Evolutionary conservation across 2,113 vertebrate species (phyloP), one percentile per base, ranked within the genome.

Genomic region (Pygoscelis adeliae): DNA sequence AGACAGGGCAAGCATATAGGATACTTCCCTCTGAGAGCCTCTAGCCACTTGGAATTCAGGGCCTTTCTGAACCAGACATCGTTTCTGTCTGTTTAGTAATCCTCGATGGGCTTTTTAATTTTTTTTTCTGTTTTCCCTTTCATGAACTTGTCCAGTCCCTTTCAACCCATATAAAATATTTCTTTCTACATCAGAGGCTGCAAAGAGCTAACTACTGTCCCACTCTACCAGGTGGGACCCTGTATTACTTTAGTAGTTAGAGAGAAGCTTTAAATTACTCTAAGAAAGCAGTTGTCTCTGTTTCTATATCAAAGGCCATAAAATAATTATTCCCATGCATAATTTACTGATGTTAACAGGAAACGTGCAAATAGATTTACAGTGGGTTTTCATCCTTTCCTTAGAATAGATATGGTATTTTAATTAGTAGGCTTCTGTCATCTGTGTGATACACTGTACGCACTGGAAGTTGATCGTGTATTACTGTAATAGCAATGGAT

Each of bases 281-380:
- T 36, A 34, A 74, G 77, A 79, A 93, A 93, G 49, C 49, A 67
- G 40, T 89, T 89, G 71, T 19, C 12, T 79, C 63, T 88, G 34
- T 62, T 95, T 91, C 59, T 85, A 3, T 81, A 81, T 50, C 55
- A 81, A 83, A 93, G 79, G 4, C 36, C 27, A 81, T 67, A 83
- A 92, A 86, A 88, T 46, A 93, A 92, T 72, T 93, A 72, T 23
- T 77, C 52, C 18, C 36, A 53, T 88, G 46, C 55, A 76, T 79
- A 92, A 88, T 83, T 93, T 89, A 88, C 52, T 69, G 58, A 80
- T 76, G 49, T 52, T 90, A 93, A 72, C 32, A 59, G 61, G 44
- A 78, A 83, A 66, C 22, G 34, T 80, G 55, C 17, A 81, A 95
- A 82, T 46, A 74, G 59, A 83, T 84, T 81, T 84, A 58, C 44